Percentiles rank a stretch among this genome's conserved stretches.
Evolutionary conservation across 2,888 invertebrate species (phyloP).

Genomic region (Pyrrhia umbra): DNA sequence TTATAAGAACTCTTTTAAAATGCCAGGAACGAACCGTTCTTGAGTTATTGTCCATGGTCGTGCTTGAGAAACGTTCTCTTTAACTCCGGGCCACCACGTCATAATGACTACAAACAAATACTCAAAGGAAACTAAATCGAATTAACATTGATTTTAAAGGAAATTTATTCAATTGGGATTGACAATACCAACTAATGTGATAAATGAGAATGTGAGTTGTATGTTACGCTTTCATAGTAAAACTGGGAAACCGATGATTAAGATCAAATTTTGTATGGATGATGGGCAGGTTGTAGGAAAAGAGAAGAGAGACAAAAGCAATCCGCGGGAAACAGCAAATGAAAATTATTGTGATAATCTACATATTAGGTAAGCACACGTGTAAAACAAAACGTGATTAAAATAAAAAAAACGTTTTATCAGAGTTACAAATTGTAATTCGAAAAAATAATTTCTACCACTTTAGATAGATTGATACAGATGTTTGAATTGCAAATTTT

Average conservation of each 20-base stretch:
- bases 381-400: conserved; percentile 29
- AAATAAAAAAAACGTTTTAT: conserved; percentile 13
- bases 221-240: no score
- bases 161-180: conserved; percentile 6
- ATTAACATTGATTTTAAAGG: neutral
- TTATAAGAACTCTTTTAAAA: no score
- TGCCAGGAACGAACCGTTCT: no score
- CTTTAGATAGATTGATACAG: conserved; percentile 46
- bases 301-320: no score
- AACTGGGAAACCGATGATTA: no score
- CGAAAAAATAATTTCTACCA: conserved; percentile 10
- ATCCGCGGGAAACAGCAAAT: no score
- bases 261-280: no score
- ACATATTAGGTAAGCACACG: conserved; percentile 14
- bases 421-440: neutral
- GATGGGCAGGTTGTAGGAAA: no score
- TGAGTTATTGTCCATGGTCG: no score
- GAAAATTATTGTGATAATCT: conserved; percentile 7
- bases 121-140: neutral
- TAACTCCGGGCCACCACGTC: no score
- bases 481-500: conserved; percentile 81
- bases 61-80: no score
- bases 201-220: no score
- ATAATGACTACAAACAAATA: neutral
- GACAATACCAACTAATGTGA: conserved; percentile 5